A percentile compares a stretch with the other conserved stretches of the same genome.
Evolutionary conservation across 2,113 vertebrate species (phyloP).

Genomic region (Agelaius phoeniceus): DNA sequence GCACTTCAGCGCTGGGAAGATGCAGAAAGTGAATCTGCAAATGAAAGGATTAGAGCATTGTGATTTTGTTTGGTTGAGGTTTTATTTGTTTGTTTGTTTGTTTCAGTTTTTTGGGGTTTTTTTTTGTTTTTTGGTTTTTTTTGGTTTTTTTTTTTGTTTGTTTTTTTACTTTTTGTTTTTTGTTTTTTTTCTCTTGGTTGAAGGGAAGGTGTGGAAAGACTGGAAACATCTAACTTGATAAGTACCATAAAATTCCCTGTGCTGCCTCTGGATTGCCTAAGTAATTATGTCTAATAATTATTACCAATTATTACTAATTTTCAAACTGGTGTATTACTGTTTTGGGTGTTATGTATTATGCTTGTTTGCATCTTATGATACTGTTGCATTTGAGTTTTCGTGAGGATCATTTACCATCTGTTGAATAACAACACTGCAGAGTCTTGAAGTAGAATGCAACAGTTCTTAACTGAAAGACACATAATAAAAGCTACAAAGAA

Average conservation of each 20-base stretch:
- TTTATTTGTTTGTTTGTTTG: too few species aligned
- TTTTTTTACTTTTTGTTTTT: neutral
- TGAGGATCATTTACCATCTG: neutral
- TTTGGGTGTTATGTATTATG: neutral
- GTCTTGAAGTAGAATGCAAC: neutral
- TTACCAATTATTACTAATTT: neutral
- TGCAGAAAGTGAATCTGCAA: neutral
- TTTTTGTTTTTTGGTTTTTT: neutral
- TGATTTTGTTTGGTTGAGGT: neutral
- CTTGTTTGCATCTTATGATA: neutral
- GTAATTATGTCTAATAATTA: neutral
- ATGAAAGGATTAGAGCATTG: neutral
- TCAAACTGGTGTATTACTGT: fast-evolving
- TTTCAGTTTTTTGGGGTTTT: neutral
- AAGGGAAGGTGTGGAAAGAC: neutral
- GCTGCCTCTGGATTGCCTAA: neutral
- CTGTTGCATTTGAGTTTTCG: neutral
- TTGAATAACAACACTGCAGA: neutral
- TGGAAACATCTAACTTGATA: neutral
- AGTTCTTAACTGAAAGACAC: neutral
- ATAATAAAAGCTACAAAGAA: neutral
- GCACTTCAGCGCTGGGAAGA: too few species aligned
- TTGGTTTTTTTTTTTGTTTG: neutral
- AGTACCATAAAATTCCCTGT: fast-evolving
- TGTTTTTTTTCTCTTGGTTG: neutral